Base-by-base conservation (phyloP, 2,888 invertebrate species). In the Amblyjoppa fuscipennis region DNA sequence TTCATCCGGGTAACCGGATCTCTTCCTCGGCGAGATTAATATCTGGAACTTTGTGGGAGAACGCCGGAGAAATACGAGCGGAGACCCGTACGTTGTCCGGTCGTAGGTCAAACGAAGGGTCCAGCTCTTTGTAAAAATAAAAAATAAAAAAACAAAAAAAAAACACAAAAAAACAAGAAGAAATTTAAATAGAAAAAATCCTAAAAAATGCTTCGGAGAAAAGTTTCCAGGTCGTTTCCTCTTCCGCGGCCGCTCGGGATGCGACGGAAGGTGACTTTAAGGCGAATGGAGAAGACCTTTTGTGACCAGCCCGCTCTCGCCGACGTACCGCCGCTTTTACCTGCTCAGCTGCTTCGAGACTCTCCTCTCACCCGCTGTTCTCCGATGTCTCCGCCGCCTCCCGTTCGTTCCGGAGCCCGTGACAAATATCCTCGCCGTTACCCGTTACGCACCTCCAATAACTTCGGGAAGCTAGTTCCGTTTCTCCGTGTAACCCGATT, bases 1-100 rank as follows among this genome's bases (percentile, higher is more conserved):
- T 69, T 51, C 31, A 11, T 9, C 31, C 5, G 34, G 73, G 84
- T 84, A 88, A 87, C 87, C 83, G 85, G 84, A 86, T 86, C 84
- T 81, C 51, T 53, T 59, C 76, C 31, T 69, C 3, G 34, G 61
- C 78, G 71, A 74, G 64, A 81, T 78, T 81, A 87, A 82, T 80
- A 85, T 88, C 87, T 77, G 74, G 70, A 85, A 85, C 78, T 85
- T 73, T 81, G 80, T 59, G 64, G 76, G n/a, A 69, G 61, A 64
- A 66, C 70, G 28, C n/a, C 38, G 45, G 68, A 76, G 34, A 84
- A 64, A 76, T 64, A 66, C 53, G 56, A 73, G 73, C 31, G 11
- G 49, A 76, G 45, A 28, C 38, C 20, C 59, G 59, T 16, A 31
- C 61, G 34, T 16, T 41, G 4, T 16, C 28, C 59, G 73, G 73